These are phyloP conservation scores for Yponomeuta plumbellus DNA, from an alignment of 2,888 invertebrate species.

Conservation along the genomic window DNA sequence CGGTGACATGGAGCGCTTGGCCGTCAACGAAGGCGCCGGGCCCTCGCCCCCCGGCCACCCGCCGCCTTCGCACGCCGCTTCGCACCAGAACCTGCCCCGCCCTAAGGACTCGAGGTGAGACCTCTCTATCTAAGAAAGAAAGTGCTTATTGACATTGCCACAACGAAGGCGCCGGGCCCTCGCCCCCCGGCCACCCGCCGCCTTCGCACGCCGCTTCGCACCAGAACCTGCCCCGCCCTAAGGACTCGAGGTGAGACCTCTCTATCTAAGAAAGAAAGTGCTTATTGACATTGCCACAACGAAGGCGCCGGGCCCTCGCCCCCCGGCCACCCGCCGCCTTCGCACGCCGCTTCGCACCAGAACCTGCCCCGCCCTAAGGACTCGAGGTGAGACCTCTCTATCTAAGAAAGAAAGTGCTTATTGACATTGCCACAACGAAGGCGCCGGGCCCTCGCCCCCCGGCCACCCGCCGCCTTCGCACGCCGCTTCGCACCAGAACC, in stretches of 20 bases:
- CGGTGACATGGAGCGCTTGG: constrained; percentile 55
- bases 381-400: constrained; percentile 42
- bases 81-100: constrained; percentile 34
- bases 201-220: constrained; percentile 17
- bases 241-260: constrained; percentile 53
- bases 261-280: no score
- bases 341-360: constrained; percentile 22
- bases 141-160: no score
- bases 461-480: constrained; percentile 36
- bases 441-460: constrained; percentile 50
- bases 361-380: constrained; percentile 48
- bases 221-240: constrained; percentile 39
- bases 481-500: constrained; percentile 25
- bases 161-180: constrained; percentile 43
- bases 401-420: no score
- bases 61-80: constrained; percentile 10
- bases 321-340: constrained; percentile 42
- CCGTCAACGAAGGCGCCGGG: constrained; percentile 44
- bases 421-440: no score
- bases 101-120: constrained; percentile 57
- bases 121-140: constrained; percentile 1
- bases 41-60: constrained; percentile 57
- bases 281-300: no score
- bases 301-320: constrained; percentile 51
- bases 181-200: constrained; percentile 52